These are phyloP conservation scores for Trichacis sp. DNA, from an alignment of 2,888 invertebrate species.

Conservation along the genomic window DNA sequence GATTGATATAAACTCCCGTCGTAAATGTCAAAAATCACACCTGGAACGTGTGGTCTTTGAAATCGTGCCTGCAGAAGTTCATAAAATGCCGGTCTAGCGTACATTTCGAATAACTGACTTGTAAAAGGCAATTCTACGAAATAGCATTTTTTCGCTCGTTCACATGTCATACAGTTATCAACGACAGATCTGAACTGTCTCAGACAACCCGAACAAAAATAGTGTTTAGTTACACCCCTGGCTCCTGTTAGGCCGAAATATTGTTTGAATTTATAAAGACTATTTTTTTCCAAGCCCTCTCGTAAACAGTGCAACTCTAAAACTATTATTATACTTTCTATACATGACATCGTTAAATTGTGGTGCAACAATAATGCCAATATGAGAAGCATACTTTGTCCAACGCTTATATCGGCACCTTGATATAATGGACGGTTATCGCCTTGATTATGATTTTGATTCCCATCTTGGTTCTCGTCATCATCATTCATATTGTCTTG, in stretches of 20 bases:
- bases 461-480: not conserved
- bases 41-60: slow-evolving; percentile 13
- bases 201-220: slow-evolving; percentile 12
- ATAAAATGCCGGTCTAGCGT: not conserved
- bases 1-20: too few relatives aligned
- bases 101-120: slow-evolving; percentile 30
- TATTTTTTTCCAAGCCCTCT: slow-evolving; percentile 14
- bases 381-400: slow-evolving; percentile 27
- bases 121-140: slow-evolving; percentile 15
- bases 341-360: slow-evolving; percentile 8
- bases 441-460: too few relatives aligned
- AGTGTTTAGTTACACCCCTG: slow-evolving; percentile 10
- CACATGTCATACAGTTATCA: not conserved
- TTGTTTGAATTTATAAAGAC: slow-evolving; percentile 26
- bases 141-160: not conserved
- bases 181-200: slow-evolving; percentile 2
- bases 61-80: slow-evolving; percentile 18
- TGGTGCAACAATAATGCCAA: slow-evolving; percentile 17
- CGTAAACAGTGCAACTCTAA: slow-evolving; percentile 21
- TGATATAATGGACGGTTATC: too few relatives aligned
- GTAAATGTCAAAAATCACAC: slow-evolving; percentile 20
- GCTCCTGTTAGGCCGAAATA: slow-evolving; percentile 3
- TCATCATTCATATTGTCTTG: not conserved
- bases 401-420: slow-evolving; percentile 16
- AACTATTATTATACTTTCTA: slow-evolving; percentile 14